phyloP scores from a whole-genome alignment of 2,113 vertebrate genomes.

The Pandion haliaetus region DNA sequence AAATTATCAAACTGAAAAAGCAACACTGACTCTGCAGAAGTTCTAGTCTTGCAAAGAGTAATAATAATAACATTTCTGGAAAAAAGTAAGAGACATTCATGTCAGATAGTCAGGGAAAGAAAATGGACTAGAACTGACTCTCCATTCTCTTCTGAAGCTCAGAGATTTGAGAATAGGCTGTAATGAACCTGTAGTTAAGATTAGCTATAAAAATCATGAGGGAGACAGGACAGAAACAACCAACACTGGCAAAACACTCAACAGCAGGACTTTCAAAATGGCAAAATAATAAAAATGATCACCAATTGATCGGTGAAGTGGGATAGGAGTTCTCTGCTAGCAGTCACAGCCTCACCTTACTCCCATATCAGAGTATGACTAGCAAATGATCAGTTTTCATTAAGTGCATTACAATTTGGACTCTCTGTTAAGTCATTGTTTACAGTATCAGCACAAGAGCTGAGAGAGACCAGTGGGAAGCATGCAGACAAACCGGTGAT shows the following conservation, averaged over 20 bases:
- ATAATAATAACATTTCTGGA: neutral
- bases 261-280: neutral
- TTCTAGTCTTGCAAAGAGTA: neutral
- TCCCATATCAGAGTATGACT: neutral
- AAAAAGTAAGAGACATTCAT: neutral
- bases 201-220: neutral
- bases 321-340: neutral
- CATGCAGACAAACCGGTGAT: fast-evolving
- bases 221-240: neutral
- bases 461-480: neutral
- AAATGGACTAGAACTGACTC: neutral
- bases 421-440: neutral
- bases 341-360: neutral
- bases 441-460: neutral
- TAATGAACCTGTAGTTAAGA: neutral
- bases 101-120: neutral
- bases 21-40: neutral
- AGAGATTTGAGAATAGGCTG: neutral
- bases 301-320: neutral
- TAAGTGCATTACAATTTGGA: neutral
- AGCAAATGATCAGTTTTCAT: neutral
- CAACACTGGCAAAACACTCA: neutral
- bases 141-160: neutral
- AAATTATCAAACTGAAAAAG: neutral
- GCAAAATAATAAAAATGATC: neutral